Percentiles rank a stretch among this genome's conserved stretches.
These are phyloP conservation scores for Phalacrocorax aristotelis DNA, from an alignment of 2,113 vertebrate genomes.

Conservation along the genomic window DNA sequence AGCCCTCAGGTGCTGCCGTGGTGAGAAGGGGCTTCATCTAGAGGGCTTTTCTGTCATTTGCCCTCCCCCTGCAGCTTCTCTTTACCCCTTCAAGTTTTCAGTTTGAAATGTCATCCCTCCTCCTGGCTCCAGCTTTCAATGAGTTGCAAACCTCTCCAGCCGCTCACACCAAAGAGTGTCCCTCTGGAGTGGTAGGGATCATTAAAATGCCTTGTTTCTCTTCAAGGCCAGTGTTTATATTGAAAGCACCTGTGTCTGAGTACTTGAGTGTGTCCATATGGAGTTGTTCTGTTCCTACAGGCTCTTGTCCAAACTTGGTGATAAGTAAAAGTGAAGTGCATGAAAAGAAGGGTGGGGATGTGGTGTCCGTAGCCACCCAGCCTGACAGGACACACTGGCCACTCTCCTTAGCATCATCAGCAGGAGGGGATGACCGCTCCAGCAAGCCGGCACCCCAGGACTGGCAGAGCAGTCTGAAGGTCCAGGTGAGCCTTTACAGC, in stretches of 20 bases:
- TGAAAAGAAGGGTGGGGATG: conserved; percentile 37
- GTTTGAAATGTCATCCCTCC: rapidly evolving
- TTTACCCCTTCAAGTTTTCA: background rate
- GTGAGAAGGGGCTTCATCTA: background rate
- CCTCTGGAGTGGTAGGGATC: background rate
- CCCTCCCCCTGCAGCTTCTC: background rate
- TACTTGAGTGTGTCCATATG: background rate
- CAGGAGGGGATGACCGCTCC: conserved; percentile 75
- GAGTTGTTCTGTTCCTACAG: conserved; percentile 32
- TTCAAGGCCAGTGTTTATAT: background rate
- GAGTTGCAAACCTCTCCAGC: background rate
- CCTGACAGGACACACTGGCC: conserved; percentile 62
- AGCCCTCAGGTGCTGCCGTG: background rate
- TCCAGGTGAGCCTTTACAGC: conserved; percentile 60
- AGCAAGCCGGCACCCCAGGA: conserved; percentile 72
- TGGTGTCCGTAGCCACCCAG: conserved; percentile 67
- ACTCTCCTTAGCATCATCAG: conserved; percentile 71
- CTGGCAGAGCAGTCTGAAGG: conserved; percentile 78
- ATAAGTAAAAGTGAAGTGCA: conserved; percentile 72
- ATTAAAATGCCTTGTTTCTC: background rate
- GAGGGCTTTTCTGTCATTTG: background rate
- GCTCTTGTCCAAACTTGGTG: conserved; percentile 78
- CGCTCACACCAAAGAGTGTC: background rate
- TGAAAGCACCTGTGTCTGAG: background rate
- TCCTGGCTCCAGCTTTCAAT: background rate